A percentile compares a stretch with the other conserved stretches of the same genome.
These are phyloP conservation scores for Oryzias sinensis DNA, from an alignment of 2,797 vertebrate species.

Conservation along the genomic window DNA sequence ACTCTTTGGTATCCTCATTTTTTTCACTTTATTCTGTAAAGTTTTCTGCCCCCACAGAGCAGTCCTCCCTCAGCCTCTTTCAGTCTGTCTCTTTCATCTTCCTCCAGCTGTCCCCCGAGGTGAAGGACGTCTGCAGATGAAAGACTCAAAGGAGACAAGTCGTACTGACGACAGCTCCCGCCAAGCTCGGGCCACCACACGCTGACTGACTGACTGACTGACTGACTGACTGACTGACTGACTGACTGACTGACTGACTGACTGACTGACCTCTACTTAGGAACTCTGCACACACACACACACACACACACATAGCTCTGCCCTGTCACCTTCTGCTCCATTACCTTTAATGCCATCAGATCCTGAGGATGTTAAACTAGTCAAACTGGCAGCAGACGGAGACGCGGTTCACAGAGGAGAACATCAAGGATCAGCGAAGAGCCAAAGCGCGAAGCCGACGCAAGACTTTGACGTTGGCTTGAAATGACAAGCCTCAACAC, in stretches of 20 bases:
- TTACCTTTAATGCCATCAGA: conserved; percentile 51
- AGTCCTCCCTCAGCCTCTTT: conserved; percentile 14
- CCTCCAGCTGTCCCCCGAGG: conserved; percentile 48
- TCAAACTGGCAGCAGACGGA: conserved; percentile 46
- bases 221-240: conserved; percentile 33
- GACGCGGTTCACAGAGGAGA: conserved; percentile 31
- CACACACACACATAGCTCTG: conserved; percentile 15
- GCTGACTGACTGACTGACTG: conserved; percentile 10
- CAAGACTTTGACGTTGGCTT: conserved; percentile 27
- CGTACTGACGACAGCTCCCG: conserved; percentile 45
- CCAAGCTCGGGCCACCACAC: conserved; percentile 73
- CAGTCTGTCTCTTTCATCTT: conserved; percentile 49
- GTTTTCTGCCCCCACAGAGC: conserved; percentile 5
- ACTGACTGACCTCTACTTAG: conserved; percentile 19
- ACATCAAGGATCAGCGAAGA: conserved; percentile 38
- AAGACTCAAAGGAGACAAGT: conserved; percentile 47
- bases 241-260: conserved; percentile 23
- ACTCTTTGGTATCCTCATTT: conserved; percentile 1
- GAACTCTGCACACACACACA: conserved; percentile 22
- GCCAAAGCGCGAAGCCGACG: conserved; percentile 9
- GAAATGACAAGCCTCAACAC: conserved; percentile 55
- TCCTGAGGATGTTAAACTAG: conserved; percentile 56
- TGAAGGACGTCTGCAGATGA: conserved; percentile 42
- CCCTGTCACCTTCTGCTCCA: conserved; percentile 64
- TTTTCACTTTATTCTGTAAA: conserved; percentile 27